These are phyloP conservation scores for Ariopsis seemanni DNA, from an alignment of 2,113 vertebrate genomes.

Conservation along the genomic window DNA sequence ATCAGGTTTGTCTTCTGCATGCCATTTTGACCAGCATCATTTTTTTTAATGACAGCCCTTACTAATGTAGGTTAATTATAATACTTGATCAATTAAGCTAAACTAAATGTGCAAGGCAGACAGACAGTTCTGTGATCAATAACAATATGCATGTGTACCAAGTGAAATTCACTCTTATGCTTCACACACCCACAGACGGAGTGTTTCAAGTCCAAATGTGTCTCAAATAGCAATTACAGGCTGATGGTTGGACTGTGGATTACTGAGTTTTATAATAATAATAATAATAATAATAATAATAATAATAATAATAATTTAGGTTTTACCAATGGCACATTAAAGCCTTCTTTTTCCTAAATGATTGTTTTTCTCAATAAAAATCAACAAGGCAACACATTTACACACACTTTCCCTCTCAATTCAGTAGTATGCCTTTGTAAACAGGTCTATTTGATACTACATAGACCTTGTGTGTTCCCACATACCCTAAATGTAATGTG, in stretches of 20 bases:
- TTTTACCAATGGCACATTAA: background rate
- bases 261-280: background rate
- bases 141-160: background rate
- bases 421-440: slow-evolving; percentile 1
- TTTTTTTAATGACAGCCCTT: background rate
- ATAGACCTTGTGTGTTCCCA: background rate
- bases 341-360: background rate
- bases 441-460: background rate
- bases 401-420: background rate
- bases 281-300: background rate
- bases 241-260: background rate
- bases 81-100: background rate
- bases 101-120: background rate
- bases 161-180: background rate
- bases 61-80: background rate
- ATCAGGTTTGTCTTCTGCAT: background rate
- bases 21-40: background rate
- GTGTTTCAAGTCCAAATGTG: background rate
- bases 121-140: background rate
- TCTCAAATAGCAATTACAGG: background rate
- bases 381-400: background rate
- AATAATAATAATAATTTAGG: background rate
- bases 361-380: slow-evolving; percentile 9
- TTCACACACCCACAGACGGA: background rate
- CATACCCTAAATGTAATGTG: background rate